Conservation (phyloP, 2,888 invertebrate species). For the Unio pictorum region DNA sequence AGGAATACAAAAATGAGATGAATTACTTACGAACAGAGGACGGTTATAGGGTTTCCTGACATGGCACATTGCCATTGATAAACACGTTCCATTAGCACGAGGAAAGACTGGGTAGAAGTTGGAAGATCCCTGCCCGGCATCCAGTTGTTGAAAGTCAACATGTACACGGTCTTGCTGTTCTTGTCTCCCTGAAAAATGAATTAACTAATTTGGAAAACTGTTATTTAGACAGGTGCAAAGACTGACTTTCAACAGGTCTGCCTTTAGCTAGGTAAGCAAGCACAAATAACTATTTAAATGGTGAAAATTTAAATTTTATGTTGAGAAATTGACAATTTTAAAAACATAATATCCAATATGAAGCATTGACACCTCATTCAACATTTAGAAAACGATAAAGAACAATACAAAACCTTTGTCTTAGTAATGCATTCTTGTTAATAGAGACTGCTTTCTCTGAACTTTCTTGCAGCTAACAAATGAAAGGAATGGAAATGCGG, state of each 20-base stretch:
- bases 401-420: no score
- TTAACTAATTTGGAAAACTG: not conserved
- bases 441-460: no score
- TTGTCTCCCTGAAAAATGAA: slow-evolving; percentile 24
- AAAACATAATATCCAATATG: no score
- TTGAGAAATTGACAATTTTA: no score
- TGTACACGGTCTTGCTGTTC: slow-evolving; percentile 31
- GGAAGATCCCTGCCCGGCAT: slow-evolving; percentile 31
- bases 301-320: no score
- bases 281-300: no score
- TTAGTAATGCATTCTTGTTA: no score
- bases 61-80: slow-evolving; percentile 29
- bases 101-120: slow-evolving; percentile 32
- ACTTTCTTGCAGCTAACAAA: no score
- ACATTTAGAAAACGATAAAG: no score
- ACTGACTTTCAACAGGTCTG: not conserved
- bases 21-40: slow-evolving; percentile 30
- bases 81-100: slow-evolving; percentile 28
- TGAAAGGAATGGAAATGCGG: no score
- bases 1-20: not conserved
- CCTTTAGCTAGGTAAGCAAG: not conserved
- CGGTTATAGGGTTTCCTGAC: slow-evolving; percentile 26
- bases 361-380: no score
- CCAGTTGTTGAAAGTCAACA: slow-evolving; percentile 40
- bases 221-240: not conserved